A percentile compares a stretch with the other conserved stretches of the same genome.
Conservation (phyloP, 2,888 invertebrate species). For the Carpatolechia fugitivella region DNA sequence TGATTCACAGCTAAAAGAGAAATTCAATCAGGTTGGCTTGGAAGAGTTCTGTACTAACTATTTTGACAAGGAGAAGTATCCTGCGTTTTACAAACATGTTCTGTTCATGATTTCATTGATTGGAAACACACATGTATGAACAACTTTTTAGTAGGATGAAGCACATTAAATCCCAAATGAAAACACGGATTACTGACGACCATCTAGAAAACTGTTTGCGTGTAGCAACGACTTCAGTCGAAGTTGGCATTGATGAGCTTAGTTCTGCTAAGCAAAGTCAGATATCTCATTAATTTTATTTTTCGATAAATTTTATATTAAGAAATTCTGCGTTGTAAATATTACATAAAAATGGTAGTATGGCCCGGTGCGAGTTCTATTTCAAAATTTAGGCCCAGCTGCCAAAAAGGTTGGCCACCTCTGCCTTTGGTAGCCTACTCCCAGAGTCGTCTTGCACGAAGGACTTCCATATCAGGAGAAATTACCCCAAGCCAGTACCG, state of each 20-base stretch:
- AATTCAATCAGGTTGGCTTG: conserved; percentile 6
- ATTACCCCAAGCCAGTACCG: no score
- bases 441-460: no score
- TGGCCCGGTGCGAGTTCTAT: neutral
- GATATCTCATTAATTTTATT: neutral
- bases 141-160: conserved; percentile 19
- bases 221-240: neutral
- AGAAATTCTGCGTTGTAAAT: neutral
- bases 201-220: neutral
- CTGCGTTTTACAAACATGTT: conserved; percentile 22
- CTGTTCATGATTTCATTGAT: conserved; percentile 21
- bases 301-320: neutral
- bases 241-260: neutral
- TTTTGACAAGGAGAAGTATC: conserved; percentile 21
- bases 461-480: no score
- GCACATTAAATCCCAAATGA: neutral
- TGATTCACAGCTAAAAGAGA: neutral
- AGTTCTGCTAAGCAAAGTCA: neutral
- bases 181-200: neutral
- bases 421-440: no score
- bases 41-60: conserved; percentile 21
- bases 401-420: neutral
- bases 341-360: neutral
- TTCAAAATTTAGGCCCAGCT: neutral
- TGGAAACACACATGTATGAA: conserved; percentile 21